Evolutionary conservation across 2,113 vertebrate species (phyloP).

Genomic region (Caretta caretta): DNA sequence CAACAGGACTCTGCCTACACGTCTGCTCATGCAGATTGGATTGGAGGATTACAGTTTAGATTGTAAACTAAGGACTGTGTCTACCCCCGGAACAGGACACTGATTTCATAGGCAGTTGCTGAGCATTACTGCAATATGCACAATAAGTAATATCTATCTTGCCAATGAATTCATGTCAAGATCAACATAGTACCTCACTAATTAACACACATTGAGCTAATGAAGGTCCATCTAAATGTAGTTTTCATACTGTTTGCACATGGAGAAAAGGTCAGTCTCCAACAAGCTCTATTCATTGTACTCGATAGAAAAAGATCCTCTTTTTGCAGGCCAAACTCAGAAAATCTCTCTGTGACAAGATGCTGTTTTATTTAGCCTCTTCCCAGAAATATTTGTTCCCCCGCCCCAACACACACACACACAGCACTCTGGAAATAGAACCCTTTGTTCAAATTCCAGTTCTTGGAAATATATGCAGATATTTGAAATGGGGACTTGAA

Average conservation of each 20-base stretch:
- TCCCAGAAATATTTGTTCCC: not conserved
- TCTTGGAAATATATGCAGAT: not conserved
- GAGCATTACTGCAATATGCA: not conserved
- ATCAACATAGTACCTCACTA: not conserved
- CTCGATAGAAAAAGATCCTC: not conserved
- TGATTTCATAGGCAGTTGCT: not conserved
- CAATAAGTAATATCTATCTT: not conserved
- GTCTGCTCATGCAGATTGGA: not conserved
- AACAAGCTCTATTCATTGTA: not conserved
- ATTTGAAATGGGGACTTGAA: not conserved
- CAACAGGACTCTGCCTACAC: not conserved
- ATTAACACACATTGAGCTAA: not conserved
- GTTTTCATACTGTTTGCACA: not conserved
- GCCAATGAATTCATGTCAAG: not conserved
- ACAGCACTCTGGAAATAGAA: not conserved
- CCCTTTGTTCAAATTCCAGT: not conserved
- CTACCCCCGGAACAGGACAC: not conserved
- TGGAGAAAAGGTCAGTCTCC: not conserved
- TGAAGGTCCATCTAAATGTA: not conserved
- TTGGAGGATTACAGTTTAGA: not conserved
- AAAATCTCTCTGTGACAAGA: not conserved
- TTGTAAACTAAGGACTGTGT: not conserved
- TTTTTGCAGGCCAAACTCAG: not conserved
- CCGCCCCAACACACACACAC: not conserved
- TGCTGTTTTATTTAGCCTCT: not conserved